Evolutionary conservation across 2,888 invertebrate genomes (phyloP).

Genomic region (Leistus spinibarbis): DNA sequence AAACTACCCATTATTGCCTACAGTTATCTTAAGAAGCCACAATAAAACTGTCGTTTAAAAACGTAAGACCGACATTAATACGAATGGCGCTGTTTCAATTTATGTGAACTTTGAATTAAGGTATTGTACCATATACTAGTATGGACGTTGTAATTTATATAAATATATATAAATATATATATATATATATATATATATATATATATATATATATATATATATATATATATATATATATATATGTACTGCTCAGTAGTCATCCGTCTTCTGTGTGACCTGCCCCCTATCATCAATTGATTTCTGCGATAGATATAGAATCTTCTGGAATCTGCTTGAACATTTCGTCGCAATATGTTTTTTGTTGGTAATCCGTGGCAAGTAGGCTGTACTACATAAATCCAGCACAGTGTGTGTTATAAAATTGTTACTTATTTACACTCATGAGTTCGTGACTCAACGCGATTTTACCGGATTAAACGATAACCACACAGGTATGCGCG

Average conservation of each 20-base stretch:
- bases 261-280: not conserved
- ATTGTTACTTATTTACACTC: slow-evolving; percentile 31
- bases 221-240: no score
- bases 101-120: slow-evolving; percentile 54
- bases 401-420: slow-evolving; percentile 19
- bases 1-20: slow-evolving; percentile 59
- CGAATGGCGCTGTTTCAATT: slow-evolving; percentile 56
- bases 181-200: no score
- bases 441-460: slow-evolving; percentile 18
- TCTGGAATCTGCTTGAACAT: slow-evolving; percentile 15
- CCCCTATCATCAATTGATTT: not conserved
- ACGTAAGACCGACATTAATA: slow-evolving; percentile 56
- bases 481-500: no score
- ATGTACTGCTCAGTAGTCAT: not conserved
- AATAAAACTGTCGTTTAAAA: slow-evolving; percentile 59
- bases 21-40: slow-evolving; percentile 59
- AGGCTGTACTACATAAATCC: not conserved
- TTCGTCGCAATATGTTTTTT: slow-evolving; percentile 2
- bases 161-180: not conserved
- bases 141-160: not conserved
- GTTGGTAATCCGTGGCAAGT: slow-evolving; percentile 11
- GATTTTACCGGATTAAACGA: slow-evolving; percentile 24
- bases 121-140: slow-evolving; percentile 50
- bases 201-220: no score
- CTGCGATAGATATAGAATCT: not conserved